Conservation (phyloP, 2,113 vertebrate genomes). For the Ceyx margarethae region DNA sequence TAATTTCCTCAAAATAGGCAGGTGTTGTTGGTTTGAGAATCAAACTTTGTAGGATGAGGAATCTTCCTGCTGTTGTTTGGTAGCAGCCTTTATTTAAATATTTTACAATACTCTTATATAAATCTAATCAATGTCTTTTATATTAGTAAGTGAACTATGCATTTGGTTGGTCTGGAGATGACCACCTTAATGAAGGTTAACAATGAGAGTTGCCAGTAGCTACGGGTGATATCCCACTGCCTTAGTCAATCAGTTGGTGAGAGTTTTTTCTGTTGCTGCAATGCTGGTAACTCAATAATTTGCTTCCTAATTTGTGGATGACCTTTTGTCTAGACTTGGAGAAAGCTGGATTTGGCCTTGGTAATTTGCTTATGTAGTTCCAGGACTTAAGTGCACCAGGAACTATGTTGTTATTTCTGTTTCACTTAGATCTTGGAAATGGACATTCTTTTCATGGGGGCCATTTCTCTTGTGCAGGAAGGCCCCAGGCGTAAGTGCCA, state of each 20-base stretch:
- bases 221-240: neutral
- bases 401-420: neutral
- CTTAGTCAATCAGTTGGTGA: neutral
- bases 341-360: neutral
- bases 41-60: neutral
- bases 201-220: neutral
- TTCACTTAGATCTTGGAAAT: neutral
- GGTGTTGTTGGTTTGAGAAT: neutral
- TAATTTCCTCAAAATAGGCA: rapidly evolving
- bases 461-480: neutral
- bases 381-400: neutral
- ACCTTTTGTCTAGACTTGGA: constrained; percentile 17
- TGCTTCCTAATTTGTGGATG: neutral
- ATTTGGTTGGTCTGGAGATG: neutral
- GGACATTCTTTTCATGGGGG: neutral
- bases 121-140: neutral
- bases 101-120: constrained; percentile 11
- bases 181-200: neutral
- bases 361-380: neutral
- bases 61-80: neutral
- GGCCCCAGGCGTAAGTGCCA: neutral
- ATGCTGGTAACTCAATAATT: neutral
- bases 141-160: neutral
- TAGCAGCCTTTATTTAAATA: neutral
- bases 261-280: neutral